Percentiles rank a stretch among this genome's conserved stretches.
Conservation (phyloP, 2,797 vertebrate species). For the Avahi laniger region DNA sequence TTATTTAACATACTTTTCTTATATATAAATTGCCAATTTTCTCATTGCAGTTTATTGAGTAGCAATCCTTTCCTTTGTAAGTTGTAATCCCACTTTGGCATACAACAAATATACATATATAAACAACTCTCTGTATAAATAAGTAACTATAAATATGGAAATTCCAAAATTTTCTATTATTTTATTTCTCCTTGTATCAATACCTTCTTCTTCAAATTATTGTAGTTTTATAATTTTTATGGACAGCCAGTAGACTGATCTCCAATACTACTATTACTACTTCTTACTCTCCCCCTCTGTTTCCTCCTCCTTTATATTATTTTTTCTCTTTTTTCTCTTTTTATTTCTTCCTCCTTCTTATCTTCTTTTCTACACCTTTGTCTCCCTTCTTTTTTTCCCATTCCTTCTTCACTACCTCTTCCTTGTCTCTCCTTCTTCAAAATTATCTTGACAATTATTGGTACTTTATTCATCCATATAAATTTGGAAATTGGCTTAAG, state of each 20-base stretch:
- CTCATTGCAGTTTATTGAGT: background rate
- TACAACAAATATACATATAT: background rate
- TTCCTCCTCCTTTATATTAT: background rate
- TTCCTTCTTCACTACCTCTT: background rate
- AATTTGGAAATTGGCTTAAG: background rate
- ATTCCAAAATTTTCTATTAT: background rate
- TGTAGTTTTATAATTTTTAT: background rate
- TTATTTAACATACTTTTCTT: background rate
- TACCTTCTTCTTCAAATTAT: background rate
- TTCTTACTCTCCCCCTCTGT: background rate
- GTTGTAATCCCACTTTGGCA: background rate
- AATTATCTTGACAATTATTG: background rate
- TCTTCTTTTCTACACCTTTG: background rate
- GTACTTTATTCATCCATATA: background rate
- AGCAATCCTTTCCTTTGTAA: background rate
- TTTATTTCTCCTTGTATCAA: background rate
- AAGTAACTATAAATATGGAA: background rate
- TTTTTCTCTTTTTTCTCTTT: background rate
- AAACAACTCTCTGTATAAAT: background rate
- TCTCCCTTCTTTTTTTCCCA: background rate
- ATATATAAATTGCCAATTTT: background rate
- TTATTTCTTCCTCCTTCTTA: background rate
- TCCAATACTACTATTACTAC: background rate
- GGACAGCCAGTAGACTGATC: background rate
- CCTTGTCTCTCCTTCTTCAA: background rate